Evolutionary conservation across 2,888 invertebrate genomes (phyloP).

Genomic region (Caenorhabditis sp.): DNA sequence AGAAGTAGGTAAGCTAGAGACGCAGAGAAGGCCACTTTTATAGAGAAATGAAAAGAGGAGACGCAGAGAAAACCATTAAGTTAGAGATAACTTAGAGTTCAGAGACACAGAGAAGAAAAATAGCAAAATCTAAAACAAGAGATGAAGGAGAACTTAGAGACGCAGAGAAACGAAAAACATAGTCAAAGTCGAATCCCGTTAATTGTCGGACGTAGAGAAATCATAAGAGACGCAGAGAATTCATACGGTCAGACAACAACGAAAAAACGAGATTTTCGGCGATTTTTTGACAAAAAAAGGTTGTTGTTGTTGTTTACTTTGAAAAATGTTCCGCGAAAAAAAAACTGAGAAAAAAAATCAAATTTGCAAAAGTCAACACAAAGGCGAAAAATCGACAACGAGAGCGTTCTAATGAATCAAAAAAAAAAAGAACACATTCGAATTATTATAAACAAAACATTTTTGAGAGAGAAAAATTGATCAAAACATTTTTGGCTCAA

Average conservation of each 20-base stretch:
- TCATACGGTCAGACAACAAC: no score
- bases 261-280: no score
- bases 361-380: background rate
- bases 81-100: background rate
- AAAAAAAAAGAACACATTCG: no score
- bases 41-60: background rate
- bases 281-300: no score
- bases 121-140: background rate
- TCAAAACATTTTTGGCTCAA: no score
- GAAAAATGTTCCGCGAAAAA: no score
- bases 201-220: background rate
- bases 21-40: background rate
- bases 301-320: no score
- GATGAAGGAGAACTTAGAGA: background rate
- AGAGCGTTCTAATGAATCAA: no score
- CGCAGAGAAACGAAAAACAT: background rate
- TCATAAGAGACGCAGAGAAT: background rate
- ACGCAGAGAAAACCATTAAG: background rate
- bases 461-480: no score
- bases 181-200: background rate
- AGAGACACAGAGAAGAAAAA: constrained; percentile 9
- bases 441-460: no score
- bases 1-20: background rate
- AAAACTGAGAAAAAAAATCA: background rate
- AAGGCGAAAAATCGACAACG: no score